phyloP scores from a whole-genome alignment of 2,113 vertebrate species.

The Odocoileus virginianus region DNA sequence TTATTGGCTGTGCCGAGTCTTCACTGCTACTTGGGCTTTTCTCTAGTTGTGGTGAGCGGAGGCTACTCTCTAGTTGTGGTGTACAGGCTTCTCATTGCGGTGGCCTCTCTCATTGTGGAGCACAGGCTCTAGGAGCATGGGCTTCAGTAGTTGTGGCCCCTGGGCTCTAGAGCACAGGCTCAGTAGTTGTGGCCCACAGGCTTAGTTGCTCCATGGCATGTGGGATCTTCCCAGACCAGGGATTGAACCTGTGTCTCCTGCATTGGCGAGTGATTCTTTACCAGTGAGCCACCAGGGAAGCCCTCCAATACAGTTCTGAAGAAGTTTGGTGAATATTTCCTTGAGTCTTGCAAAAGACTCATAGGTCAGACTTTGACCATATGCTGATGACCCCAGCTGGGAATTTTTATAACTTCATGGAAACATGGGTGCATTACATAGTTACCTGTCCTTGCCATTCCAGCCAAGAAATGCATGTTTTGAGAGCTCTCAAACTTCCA shows the following conservation, averaged over 20 bases:
- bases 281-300: background rate
- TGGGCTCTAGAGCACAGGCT: background rate
- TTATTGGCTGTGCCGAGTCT: background rate
- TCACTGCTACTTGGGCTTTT: background rate
- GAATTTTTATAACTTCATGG: background rate
- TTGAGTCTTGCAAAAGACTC: background rate
- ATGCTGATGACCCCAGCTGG: background rate
- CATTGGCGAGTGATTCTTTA: background rate
- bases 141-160: background rate
- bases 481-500: background rate
- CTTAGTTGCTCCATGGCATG: background rate
- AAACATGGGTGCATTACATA: background rate
- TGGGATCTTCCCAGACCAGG: background rate
- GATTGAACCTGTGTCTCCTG: background rate
- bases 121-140: background rate
- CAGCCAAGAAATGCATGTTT: background rate
- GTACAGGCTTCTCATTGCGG: background rate
- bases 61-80: background rate
- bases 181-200: rapidly evolving
- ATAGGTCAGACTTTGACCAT: background rate
- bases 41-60: no score
- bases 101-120: background rate
- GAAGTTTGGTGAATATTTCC: background rate
- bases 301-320: background rate
- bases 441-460: background rate